phyloP scores from a whole-genome alignment of 2,797 vertebrate genomes.

The Numenius phaeopus region DNA sequence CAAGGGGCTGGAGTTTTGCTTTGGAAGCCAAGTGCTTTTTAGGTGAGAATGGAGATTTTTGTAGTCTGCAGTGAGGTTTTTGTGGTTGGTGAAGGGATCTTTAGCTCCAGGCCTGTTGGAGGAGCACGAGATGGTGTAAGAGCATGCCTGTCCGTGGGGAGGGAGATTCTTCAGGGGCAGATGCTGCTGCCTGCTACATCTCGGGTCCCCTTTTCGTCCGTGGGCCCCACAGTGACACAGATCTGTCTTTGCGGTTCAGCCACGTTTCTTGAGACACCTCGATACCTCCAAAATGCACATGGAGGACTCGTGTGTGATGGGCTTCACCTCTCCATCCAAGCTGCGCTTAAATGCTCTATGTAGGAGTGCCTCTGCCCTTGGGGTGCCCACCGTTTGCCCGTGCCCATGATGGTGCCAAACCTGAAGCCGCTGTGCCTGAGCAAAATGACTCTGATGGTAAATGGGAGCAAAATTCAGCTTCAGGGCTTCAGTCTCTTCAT shows the following conservation, averaged over 20 bases:
- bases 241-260: background rate
- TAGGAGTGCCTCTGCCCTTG: background rate
- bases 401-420: background rate
- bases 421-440: accelerated
- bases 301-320: background rate
- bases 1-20: background rate
- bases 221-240: accelerated
- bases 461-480: background rate
- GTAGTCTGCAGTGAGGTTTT: background rate
- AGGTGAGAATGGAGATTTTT: background rate
- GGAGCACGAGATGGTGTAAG: background rate
- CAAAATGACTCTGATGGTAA: background rate
- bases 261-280: accelerated
- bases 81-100: background rate
- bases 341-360: accelerated
- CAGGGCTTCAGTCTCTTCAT: accelerated
- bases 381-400: accelerated
- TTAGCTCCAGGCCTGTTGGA: background rate
- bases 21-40: constrained; percentile 7
- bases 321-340: background rate
- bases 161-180: background rate
- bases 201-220: accelerated
- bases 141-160: background rate
- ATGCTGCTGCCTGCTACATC: background rate
- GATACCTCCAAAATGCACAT: accelerated